phyloP scores from a whole-genome alignment of 2,113 vertebrate species.

The Rhea americana region DNA sequence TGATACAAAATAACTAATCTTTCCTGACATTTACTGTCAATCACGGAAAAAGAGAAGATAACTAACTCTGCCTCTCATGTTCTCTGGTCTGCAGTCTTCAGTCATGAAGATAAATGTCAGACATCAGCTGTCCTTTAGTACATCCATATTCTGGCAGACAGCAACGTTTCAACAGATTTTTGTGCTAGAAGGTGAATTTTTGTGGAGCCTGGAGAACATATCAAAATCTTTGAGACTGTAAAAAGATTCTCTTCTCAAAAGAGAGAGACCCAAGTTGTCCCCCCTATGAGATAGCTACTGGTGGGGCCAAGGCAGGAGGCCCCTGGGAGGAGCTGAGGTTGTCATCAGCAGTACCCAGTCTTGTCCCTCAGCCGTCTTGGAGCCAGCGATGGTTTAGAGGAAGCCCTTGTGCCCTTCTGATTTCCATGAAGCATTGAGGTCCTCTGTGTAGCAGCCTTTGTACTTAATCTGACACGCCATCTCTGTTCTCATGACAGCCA shows the following conservation, averaged over 20 bases:
- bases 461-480: neutral
- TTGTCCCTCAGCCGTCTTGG: neutral
- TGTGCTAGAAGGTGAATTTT: neutral
- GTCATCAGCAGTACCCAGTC: neutral
- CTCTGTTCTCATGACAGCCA: accelerated
- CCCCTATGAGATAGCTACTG: accelerated
- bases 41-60: conserved; percentile 72
- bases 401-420: neutral
- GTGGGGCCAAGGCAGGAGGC: neutral
- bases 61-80: conserved; percentile 66
- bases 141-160: neutral
- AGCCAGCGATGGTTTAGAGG: neutral
- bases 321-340: accelerated
- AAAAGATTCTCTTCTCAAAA: neutral
- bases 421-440: neutral
- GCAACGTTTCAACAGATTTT: neutral
- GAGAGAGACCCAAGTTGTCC: accelerated
- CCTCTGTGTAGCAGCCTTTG: neutral
- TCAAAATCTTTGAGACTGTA: neutral
- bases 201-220: neutral
- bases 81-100: conserved; percentile 63
- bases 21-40: conserved; percentile 75
- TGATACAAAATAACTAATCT: conserved; percentile 75
- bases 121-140: conserved; percentile 43
- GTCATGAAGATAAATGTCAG: conserved; percentile 76